Percentiles rank a stretch among this genome's conserved stretches.
Conservation (phyloP, 2,797 vertebrate species). For the Rhadinocentrus ornatus region DNA sequence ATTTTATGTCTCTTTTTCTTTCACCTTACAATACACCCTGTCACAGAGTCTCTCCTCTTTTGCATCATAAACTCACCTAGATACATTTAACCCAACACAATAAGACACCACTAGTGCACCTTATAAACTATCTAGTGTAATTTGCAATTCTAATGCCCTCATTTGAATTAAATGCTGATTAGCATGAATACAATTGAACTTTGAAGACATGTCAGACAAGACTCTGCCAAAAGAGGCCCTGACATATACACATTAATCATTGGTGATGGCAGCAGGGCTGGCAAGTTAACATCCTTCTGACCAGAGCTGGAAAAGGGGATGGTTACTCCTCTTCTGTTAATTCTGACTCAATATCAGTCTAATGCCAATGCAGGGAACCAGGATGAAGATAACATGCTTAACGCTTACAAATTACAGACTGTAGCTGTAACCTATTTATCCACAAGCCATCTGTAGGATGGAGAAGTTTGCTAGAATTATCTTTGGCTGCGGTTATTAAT, state of each 20-base stretch:
- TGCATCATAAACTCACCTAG: slow-evolving; percentile 26
- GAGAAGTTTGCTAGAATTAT: not conserved
- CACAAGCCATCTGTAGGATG: slow-evolving; percentile 23
- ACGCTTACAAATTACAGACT: slow-evolving; percentile 55
- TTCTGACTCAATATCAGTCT: slow-evolving; percentile 82
- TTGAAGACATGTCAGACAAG: slow-evolving; percentile 85
- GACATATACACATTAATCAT: slow-evolving; percentile 84
- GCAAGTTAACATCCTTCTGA: slow-evolving; percentile 67
- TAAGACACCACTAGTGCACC: slow-evolving; percentile 81
- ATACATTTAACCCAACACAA: slow-evolving; percentile 59
- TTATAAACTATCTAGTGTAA: slow-evolving; percentile 79
- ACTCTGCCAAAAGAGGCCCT: slow-evolving; percentile 81
- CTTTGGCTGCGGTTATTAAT: not conserved
- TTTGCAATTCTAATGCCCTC: slow-evolving; percentile 89
- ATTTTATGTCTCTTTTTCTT: slow-evolving; percentile 18
- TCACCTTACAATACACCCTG: not conserved
- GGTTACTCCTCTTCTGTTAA: slow-evolving; percentile 77
- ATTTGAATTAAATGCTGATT: slow-evolving; percentile 88
- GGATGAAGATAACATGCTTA: slow-evolving; percentile 58
- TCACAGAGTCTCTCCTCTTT: not conserved
- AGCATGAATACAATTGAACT: slow-evolving; percentile 88
- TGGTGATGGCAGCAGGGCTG: slow-evolving; percentile 65
- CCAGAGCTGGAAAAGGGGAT: slow-evolving; percentile 55
- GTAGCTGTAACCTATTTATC: slow-evolving; percentile 66
- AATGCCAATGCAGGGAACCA: slow-evolving; percentile 62